Conservation (phyloP, 2,113 vertebrate genomes). For the Castor canadensis region DNA sequence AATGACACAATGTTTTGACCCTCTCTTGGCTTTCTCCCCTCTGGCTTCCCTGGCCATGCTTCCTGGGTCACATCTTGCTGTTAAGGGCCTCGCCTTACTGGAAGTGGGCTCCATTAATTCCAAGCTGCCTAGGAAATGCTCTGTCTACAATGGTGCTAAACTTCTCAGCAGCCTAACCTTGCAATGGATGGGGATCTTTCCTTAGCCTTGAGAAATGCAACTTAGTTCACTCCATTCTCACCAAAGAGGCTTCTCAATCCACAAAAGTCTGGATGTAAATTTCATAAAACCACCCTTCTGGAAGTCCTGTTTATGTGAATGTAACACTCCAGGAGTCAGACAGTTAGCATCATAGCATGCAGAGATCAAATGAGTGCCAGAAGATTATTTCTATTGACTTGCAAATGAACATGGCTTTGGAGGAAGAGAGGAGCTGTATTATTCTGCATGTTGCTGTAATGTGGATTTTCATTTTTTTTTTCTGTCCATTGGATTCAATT, state of each 20-base stretch:
- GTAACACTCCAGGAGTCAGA: background rate
- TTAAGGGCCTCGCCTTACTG: background rate
- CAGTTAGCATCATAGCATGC: background rate
- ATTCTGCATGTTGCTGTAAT: background rate
- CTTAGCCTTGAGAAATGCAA: background rate
- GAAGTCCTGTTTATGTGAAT: background rate
- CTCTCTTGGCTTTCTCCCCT: background rate
- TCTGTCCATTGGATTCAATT: background rate
- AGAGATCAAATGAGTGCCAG: background rate
- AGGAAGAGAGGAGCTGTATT: background rate
- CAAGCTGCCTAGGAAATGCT: background rate
- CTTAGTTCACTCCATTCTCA: background rate
- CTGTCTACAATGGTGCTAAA: background rate
- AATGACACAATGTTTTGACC: background rate
- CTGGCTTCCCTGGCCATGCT: background rate
- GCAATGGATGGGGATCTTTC: background rate
- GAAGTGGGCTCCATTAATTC: background rate
- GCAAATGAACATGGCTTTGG: background rate
- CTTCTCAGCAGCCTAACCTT: background rate
- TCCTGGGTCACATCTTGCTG: background rate
- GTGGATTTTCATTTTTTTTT: background rate
- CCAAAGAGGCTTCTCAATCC: background rate
- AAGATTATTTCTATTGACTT: conserved; percentile 9
- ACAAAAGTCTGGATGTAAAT: background rate
- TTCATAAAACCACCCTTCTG: background rate